phyloP scores from a whole-genome alignment of 2,113 vertebrate genomes.

The Leptobrachium ailaonicum region DNA sequence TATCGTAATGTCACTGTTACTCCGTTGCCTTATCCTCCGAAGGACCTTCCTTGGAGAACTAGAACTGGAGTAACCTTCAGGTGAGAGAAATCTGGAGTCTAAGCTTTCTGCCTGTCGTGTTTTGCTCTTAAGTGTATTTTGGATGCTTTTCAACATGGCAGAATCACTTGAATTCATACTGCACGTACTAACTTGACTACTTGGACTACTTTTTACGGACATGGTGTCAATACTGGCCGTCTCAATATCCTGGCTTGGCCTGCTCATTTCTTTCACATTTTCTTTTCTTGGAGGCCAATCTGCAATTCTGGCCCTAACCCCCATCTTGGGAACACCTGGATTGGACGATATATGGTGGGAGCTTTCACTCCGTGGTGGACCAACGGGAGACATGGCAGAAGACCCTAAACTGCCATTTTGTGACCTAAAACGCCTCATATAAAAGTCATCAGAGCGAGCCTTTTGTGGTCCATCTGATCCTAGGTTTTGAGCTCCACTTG shows the following conservation, averaged over 20 bases:
- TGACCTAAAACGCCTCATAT: constrained; percentile 84
- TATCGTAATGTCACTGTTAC: constrained; percentile 94
- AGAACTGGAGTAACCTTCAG: constrained; percentile 78
- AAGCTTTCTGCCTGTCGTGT: constrained; percentile 80
- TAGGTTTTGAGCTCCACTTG: constrained; percentile 66
- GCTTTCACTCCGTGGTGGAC: constrained; percentile 81
- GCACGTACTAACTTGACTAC: constrained; percentile 79
- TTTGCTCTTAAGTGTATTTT: constrained; percentile 86
- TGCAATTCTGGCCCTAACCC: constrained; percentile 90
- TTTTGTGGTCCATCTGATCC: constrained; percentile 70
- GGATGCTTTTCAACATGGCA: constrained; percentile 90
- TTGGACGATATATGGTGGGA: constrained; percentile 80
- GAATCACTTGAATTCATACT: constrained; percentile 86
- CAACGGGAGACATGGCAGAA: constrained; percentile 70
- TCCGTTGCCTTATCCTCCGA: constrained; percentile 86
- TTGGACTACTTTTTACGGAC: constrained; percentile 81
- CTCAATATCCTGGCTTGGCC: constrained; percentile 75
- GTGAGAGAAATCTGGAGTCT: constrained; percentile 81
- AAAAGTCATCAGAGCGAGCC: constrained; percentile 90
- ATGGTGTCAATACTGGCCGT: constrained; percentile 82
- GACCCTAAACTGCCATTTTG: constrained; percentile 83
- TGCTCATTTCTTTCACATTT: constrained; percentile 71
- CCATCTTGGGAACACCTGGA: constrained; percentile 93
- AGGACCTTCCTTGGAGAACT: constrained; percentile 83
- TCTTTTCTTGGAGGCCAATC: constrained; percentile 96